Conservation (phyloP, 2,797 vertebrate genomes). For the Rhinatrema bivittatum region DNA sequence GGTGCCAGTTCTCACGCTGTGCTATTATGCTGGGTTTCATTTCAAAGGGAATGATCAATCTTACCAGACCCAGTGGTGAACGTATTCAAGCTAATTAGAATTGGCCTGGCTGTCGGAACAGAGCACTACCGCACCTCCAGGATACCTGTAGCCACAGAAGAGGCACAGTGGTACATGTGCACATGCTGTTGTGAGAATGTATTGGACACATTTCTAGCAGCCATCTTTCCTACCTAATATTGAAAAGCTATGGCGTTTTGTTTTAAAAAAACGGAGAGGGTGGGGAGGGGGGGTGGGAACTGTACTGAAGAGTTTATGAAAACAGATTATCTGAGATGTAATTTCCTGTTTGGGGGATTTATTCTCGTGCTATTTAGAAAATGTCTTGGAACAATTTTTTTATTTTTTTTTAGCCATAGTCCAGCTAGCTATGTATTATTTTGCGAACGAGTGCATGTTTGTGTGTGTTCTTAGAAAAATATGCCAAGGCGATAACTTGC, state of each 20-base stretch:
- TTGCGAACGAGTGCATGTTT: conserved; percentile 19
- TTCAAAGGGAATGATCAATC: conserved; percentile 38
- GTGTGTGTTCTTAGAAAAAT: conserved; percentile 9
- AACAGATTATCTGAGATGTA: conserved; percentile 21
- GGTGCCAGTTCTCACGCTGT: conserved; percentile 40
- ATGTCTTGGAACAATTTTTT: background rate
- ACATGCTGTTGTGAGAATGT: conserved; percentile 49
- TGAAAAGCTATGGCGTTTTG: conserved; percentile 22
- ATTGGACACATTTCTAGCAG: conserved; percentile 3
- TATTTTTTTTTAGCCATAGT: background rate
- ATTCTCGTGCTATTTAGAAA: conserved; percentile 13
- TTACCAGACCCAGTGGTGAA: conserved; percentile 21
- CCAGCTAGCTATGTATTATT: too few species aligned
- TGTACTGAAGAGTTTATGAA: conserved; percentile 13
- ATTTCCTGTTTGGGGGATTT: conserved; percentile 34
- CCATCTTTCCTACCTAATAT: conserved; percentile 12
- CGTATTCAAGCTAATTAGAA: conserved; percentile 41
- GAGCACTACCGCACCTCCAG: conserved; percentile 24
- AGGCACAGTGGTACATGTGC: conserved; percentile 40
- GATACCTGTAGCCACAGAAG: conserved; percentile 29
- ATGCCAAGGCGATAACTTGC: too few species aligned
- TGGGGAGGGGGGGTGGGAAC: too few species aligned
- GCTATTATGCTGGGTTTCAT: conserved; percentile 34
- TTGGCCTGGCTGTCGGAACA: conserved; percentile 46
- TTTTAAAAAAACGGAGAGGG: too few species aligned